Conservation (phyloP, 1,140 invertebrate species). For the Pentalonia nigronervosa region DNA sequence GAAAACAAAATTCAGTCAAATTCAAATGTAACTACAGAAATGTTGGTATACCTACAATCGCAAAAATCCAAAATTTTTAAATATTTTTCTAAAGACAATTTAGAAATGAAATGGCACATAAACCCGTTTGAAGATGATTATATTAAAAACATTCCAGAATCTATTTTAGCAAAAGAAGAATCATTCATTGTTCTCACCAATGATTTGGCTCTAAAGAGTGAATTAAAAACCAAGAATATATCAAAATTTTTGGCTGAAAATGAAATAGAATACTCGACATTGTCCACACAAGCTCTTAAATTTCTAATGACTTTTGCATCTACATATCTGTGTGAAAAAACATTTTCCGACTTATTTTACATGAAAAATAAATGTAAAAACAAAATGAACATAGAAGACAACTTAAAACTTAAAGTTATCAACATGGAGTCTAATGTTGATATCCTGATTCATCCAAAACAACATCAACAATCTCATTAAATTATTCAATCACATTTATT, state of each 20-base stretch:
- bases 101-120: too few species aligned
- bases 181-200: not conserved
- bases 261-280: not conserved
- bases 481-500: too few species aligned
- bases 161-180: not conserved
- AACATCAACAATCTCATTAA: too few species aligned
- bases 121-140: too few species aligned
- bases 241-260: not conserved
- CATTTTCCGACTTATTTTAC: conserved; percentile 21
- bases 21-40: too few species aligned
- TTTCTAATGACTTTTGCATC: conserved; percentile 36
- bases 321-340: conserved; percentile 47
- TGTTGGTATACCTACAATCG: too few species aligned
- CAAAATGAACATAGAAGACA: not conserved
- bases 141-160: conserved; percentile 24
- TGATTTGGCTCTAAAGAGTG: not conserved
- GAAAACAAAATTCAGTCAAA: too few species aligned
- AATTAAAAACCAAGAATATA: not conserved
- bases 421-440: not conserved
- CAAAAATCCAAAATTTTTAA: too few species aligned
- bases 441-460: too few species aligned
- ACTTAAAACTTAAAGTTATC: not conserved
- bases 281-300: conserved; percentile 13
- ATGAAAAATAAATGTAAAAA: not conserved
- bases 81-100: too few species aligned